Evolutionary conservation across 2,797 vertebrate species (phyloP), one percentile per base, ranked within the genome.

Genomic region (Choloepus didactylus): DNA sequence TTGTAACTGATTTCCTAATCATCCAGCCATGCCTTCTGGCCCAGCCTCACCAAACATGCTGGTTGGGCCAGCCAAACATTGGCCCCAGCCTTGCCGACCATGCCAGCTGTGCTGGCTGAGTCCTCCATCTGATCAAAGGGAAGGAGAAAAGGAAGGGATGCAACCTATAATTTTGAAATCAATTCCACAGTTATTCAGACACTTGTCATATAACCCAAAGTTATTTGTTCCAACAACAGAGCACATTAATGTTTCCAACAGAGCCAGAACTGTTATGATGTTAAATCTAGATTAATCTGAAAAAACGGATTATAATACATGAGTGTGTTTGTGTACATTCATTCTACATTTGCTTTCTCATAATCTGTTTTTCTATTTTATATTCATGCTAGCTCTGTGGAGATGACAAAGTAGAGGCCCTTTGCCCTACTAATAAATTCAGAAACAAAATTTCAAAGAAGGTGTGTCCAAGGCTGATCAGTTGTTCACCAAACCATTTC

Each of bases 401-500:
- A 83, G 75, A 81, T 81, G 49, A 92, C 27, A 62, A 85, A 93
- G 76, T 15, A 88, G 38, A 94, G 46, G n/a, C 25, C 44, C 31
- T 89, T 70, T 84, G 27, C 9, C 81, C 86, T 80, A n/a, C 46
- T 70, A 19, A 67, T 72, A 94, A 87, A 59, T 64, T 83, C n/a
- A 18, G 76, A 87, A 95, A 81, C 41, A 80, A 82, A 91, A 70
- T 56, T 91, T 79, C 56, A 73, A 73, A 87, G 44, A 83, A 80
- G 38, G 29, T 79, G 16, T 69, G 27, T 59, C 23, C 72, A 54
- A 89, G 75, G 84, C 11, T 21, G 73, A 77, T 21, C 79, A n/a
- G 64, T 29, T 90, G 35, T 83, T 96, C 92, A 84, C 70, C 7
- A 93, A 91, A 70, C 15, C 54, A 69, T 31, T 97, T 91, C 44